A percentile compares a stretch with the other conserved stretches of the same genome.
Evolutionary conservation across 2,797 vertebrate genomes (phyloP).

Genomic region (Bothrops alternatus): DNA sequence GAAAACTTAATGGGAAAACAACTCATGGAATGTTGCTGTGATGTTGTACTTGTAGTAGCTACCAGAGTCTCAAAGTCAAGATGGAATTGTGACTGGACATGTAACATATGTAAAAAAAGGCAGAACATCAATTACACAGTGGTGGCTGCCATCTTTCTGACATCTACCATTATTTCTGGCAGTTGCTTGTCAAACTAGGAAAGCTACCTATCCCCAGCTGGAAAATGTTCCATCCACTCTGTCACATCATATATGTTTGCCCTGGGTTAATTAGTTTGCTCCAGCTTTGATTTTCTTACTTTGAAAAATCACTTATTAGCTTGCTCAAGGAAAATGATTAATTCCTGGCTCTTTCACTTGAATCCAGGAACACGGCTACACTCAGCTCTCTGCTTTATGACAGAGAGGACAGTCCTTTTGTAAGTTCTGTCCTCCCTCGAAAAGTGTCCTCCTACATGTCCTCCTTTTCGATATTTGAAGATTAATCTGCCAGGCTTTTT

Average conservation of each 20-base stretch:
- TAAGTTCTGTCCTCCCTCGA: no score
- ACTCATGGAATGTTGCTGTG: neutral
- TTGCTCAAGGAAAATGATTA: slow-evolving; percentile 18
- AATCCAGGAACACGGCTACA: neutral
- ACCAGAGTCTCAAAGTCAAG: neutral
- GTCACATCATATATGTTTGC: slow-evolving; percentile 3
- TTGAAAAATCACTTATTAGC: slow-evolving; percentile 15
- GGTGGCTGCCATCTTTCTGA: neutral
- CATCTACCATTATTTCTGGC: neutral
- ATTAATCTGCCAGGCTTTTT: no score
- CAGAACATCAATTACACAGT: neutral
- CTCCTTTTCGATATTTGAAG: no score
- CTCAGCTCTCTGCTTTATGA: neutral
- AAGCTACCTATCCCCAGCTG: neutral
- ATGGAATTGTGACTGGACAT: neutral
- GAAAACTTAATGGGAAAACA: neutral
- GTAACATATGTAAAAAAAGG: neutral
- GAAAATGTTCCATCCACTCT: neutral
- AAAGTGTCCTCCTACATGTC: no score
- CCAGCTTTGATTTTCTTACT: slow-evolving; percentile 20
- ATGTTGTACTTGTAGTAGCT: neutral
- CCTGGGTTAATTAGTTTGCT: slow-evolving; percentile 33
- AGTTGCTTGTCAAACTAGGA: neutral
- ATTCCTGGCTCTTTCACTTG: neutral
- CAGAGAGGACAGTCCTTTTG: no score